Evolutionary conservation across 2,797 vertebrate species (phyloP).

Genomic region (Bradypodion ventrale): DNA sequence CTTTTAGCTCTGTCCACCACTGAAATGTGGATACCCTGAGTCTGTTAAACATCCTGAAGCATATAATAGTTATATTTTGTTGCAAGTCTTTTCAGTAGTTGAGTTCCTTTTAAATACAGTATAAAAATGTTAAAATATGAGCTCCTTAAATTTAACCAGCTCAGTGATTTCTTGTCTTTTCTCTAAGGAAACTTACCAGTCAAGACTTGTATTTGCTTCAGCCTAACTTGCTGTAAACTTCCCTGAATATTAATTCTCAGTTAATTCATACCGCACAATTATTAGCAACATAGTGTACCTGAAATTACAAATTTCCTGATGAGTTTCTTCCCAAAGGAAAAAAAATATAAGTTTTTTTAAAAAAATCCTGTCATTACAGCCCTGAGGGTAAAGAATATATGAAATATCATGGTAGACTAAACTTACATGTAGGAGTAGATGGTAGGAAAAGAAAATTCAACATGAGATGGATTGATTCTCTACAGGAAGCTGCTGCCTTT

Average conservation of each 20-base stretch:
- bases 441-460: too few relatives aligned
- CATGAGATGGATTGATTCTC: too few relatives aligned
- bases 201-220: neutral
- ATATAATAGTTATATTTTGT: neutral
- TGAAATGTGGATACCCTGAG: too few relatives aligned
- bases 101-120: neutral
- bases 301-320: neutral
- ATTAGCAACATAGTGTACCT: neutral
- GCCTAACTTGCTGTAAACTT: neutral
- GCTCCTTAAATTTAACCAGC: neutral
- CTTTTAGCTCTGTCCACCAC: too few relatives aligned
- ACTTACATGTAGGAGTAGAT: too few relatives aligned
- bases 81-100: too few relatives aligned
- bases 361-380: neutral
- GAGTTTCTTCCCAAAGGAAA: neutral
- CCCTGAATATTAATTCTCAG: neutral
- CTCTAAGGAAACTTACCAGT: neutral
- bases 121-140: too few relatives aligned
- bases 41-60: too few relatives aligned
- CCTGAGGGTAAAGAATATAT: neutral
- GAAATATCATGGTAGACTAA: too few relatives aligned
- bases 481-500: too few relatives aligned
- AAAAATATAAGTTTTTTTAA: neutral
- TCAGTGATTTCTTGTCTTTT: neutral
- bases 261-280: neutral